Conservation (phyloP, 2,888 invertebrate species). For the Eupithecia subumbrata region DNA sequence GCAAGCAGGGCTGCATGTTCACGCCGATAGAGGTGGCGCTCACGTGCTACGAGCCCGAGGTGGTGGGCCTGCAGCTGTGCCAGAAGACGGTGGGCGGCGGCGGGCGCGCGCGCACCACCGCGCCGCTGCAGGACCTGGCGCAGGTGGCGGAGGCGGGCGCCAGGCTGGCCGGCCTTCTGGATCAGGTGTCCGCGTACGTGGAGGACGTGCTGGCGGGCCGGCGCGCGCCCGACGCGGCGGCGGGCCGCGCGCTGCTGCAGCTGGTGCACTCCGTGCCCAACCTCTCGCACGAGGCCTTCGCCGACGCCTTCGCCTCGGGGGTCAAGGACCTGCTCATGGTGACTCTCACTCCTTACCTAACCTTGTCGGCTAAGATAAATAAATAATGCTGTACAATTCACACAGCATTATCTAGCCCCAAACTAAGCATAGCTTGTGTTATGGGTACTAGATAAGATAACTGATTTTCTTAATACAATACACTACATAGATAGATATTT, state of each 20-base stretch:
- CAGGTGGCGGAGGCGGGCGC: conserved; percentile 94
- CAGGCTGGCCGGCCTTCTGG: conserved; percentile 90
- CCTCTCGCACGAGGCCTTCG: conserved; percentile 87
- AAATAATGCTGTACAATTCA: too few species aligned
- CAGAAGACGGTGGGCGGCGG: conserved; percentile 90
- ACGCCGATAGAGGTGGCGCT: conserved; percentile 96
- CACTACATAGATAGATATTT: too few species aligned
- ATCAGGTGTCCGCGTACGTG: conserved; percentile 92
- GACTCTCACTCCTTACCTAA: conserved; percentile 49
- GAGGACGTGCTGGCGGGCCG: conserved; percentile 95
- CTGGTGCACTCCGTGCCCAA: conserved; percentile 97
- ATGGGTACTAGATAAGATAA: too few species aligned
- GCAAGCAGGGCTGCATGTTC: conserved; percentile 97
- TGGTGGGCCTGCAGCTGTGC: conserved; percentile 90
- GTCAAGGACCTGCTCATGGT: conserved; percentile 99
- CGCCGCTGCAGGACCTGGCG: conserved; percentile 85
- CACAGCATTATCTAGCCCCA: too few species aligned
- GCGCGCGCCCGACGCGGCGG: conserved; percentile 89
- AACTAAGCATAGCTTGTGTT: too few species aligned
- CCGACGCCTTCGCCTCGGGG: conserved; percentile 97
- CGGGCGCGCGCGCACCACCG: conserved; percentile 85
- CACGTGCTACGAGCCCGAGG: conserved; percentile 95
- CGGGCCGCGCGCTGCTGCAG: conserved; percentile 95
- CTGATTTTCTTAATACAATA: too few species aligned
- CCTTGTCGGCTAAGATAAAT: not conserved